phyloP scores from a whole-genome alignment of 2,888 invertebrate genomes.

The Malacosoma neustria region DNA sequence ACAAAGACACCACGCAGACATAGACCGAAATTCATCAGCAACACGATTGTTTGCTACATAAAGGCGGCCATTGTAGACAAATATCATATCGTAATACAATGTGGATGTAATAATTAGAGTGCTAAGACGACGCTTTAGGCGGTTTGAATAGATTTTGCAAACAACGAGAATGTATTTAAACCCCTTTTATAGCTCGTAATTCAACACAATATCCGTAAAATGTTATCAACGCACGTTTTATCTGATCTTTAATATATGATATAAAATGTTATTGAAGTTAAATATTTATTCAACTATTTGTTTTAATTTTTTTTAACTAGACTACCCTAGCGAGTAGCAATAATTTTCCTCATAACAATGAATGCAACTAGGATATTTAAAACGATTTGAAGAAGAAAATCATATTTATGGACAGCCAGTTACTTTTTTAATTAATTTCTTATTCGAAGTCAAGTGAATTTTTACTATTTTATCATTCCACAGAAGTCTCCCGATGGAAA shows the following conservation, averaged over 20 bases:
- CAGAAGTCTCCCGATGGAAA: no score
- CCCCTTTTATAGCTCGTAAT: background rate
- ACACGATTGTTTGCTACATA: slow-evolving; percentile 74
- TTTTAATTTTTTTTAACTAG: no score
- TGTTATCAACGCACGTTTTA: no score
- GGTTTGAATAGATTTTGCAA: slow-evolving; percentile 11
- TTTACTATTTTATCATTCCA: no score
- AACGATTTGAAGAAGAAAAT: no score
- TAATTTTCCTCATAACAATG: no score
- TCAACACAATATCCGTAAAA: background rate
- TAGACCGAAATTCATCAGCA: slow-evolving; percentile 75
- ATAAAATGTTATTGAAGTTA: background rate
- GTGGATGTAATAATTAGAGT: slow-evolving; percentile 66
- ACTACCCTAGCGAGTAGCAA: no score
- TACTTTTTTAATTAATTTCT: no score
- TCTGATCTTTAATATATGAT: background rate
- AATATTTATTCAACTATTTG: background rate
- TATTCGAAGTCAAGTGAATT: no score
- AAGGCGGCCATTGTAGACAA: slow-evolving; percentile 72
- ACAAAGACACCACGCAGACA: slow-evolving; percentile 71
- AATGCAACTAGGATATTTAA: no score
- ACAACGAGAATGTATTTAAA: background rate
- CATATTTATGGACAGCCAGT: no score
- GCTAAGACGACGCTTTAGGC: slow-evolving; percentile 32
- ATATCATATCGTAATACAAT: slow-evolving; percentile 71